Conservation (phyloP, 2,797 vertebrate species). For the Sebastes taczanowskii region DNA sequence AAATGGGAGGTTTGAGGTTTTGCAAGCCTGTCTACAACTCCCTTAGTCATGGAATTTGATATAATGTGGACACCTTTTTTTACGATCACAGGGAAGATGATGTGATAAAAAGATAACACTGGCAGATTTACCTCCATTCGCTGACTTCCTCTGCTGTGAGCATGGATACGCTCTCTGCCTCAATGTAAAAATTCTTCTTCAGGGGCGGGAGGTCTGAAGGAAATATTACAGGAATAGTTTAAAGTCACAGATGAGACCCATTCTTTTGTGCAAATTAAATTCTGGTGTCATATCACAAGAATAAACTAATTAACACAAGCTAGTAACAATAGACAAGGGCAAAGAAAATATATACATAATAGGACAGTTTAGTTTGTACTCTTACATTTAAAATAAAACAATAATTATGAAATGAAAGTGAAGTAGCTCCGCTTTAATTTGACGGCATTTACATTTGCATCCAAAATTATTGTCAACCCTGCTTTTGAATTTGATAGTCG, state of each 20-base stretch:
- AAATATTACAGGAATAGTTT: not conserved
- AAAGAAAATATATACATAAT: not conserved
- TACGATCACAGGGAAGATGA: not conserved
- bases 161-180: constrained; percentile 81
- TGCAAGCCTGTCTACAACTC: not conserved
- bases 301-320: not conserved
- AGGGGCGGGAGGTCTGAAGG: constrained; percentile 86
- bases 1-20: not conserved
- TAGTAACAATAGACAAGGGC: not conserved
- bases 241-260: not conserved
- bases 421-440: not conserved
- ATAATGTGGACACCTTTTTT: not conserved
- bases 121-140: constrained; percentile 87
- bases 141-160: constrained; percentile 85
- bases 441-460: not conserved
- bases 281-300: not conserved
- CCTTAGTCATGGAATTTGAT: not conserved
- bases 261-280: not conserved
- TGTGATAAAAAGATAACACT: not conserved
- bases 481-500: too few relatives aligned
- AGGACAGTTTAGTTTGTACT: not conserved
- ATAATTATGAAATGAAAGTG: not conserved
- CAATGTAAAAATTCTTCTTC: constrained; percentile 92
- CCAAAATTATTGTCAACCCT: too few relatives aligned
- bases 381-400: not conserved